Evolutionary conservation across 2,113 vertebrate genomes (phyloP).

Genomic region (Vulpes ferrilata): DNA sequence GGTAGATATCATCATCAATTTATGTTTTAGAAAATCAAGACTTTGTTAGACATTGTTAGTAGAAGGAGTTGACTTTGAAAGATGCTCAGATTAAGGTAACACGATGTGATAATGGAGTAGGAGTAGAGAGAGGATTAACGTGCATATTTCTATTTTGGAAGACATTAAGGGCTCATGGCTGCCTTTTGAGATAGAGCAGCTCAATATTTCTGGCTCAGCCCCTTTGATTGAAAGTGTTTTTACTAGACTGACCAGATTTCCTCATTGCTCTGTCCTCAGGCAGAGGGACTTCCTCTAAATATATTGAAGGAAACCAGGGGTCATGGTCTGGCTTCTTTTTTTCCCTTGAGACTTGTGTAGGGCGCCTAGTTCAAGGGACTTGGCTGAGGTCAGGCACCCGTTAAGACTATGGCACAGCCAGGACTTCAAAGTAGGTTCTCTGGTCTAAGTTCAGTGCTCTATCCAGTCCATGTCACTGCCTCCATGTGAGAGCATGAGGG

Average conservation of each 20-base stretch:
- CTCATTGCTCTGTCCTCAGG: background rate
- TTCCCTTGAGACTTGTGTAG: background rate
- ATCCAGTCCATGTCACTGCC: background rate
- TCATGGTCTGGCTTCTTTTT: background rate
- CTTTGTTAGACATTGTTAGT: background rate
- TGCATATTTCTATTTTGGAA: constrained; percentile 1
- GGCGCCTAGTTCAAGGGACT: background rate
- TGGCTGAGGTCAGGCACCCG: background rate
- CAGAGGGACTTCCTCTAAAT: background rate
- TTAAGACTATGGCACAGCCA: background rate
- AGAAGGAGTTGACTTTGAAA: constrained; percentile 42
- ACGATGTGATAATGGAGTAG: background rate
- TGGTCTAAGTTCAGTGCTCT: background rate
- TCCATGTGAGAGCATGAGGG: background rate
- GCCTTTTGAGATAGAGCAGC: background rate
- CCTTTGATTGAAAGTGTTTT: background rate
- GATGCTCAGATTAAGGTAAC: constrained; percentile 12
- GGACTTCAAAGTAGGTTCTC: background rate
- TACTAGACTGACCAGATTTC: background rate
- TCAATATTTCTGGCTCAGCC: background rate
- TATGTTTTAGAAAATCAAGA: constrained; percentile 22
- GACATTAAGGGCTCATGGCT: background rate
- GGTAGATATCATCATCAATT: background rate
- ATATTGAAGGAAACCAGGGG: background rate
- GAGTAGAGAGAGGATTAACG: background rate